Base-by-base conservation (phyloP, 2,113 vertebrate genomes). In the Melanerpes formicivorus region DNA sequence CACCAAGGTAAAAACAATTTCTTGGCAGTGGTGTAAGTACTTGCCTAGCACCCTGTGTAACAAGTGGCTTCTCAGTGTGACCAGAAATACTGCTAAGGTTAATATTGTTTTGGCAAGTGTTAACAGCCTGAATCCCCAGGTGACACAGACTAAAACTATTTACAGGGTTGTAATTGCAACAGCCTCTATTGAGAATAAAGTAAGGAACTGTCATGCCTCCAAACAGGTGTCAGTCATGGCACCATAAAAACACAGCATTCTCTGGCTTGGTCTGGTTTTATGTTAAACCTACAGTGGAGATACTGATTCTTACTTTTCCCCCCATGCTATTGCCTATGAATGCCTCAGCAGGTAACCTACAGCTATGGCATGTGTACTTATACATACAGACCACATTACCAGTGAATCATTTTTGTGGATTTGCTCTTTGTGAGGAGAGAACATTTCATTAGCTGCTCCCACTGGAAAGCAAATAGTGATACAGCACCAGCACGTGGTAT, bases 291-390 rank as follows among this genome's bases (percentile, higher is more conserved):
- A 6, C 59, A 59, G 65, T 71, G 34, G 46, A 80, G 50, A 52
- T 52, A 76, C 67, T 69, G 44, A 21, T 1, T 2, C 11, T 78
- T 44, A 44, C 15, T 58, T 8, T 11, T 9, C 23, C 7, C 26
- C 29, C 54, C 22, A 18, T 22, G 26, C 27, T 55, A 27, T 91
- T 78, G 44, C 52, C 54, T n/a, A 37, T 83, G 63, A 94, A 69
- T 79, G 73, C 63, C 79, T 90, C 88, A 90, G 90, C 79, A 86
- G 91, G 72, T 93, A 84, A 90, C 73, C 63, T 74, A 55, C 90
- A 94, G 86, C 90, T 93, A 74, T 84, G 89, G 70, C 76, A 34
- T 50, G 16, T 90, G 56, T 81, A 90, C 91, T 96, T 96, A 79
- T 29, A 85, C 34, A 69, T 29, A 63, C 29, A 87, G 79, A 80